A percentile compares a stretch with the other conserved stretches of the same genome.
phyloP scores from a whole-genome alignment of 2,113 vertebrate genomes.

The Stomatorhinus ivindoensis region DNA sequence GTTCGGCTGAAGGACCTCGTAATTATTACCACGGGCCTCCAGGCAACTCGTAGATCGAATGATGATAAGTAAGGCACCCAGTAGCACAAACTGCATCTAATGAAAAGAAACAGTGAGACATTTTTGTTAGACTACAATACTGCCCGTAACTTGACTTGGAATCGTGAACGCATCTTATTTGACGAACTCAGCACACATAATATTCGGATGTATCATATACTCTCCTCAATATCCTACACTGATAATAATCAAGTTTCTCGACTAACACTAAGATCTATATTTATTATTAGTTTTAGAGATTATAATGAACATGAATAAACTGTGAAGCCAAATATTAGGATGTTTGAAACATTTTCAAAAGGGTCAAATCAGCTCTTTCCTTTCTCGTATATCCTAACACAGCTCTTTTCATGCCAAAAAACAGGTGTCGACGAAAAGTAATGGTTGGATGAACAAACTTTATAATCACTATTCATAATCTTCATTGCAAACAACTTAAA shows the following conservation, averaged over 20 bases:
- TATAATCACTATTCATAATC: background rate
- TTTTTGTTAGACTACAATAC: background rate
- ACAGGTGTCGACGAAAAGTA: background rate
- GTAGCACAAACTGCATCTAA: slow-evolving; percentile 31
- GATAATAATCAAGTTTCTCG: background rate
- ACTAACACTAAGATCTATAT: background rate
- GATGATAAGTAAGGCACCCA: slow-evolving; percentile 14
- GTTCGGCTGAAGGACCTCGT: slow-evolving; percentile 33
- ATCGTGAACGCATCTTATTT: background rate
- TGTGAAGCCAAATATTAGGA: background rate
- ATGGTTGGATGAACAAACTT: background rate
- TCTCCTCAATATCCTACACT: background rate
- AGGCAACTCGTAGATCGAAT: background rate
- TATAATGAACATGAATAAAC: background rate
- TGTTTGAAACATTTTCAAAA: background rate
- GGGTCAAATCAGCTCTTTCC: background rate
- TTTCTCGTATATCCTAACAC: background rate
- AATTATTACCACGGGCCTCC: slow-evolving; percentile 18
- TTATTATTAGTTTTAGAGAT: background rate
- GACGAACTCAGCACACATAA: background rate
- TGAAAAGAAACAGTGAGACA: background rate
- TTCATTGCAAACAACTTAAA: background rate
- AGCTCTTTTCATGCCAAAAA: background rate
- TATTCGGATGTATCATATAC: background rate
- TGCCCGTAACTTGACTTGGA: background rate